These are phyloP conservation scores for Phoeniculus purpureus DNA, from an alignment of 2,797 vertebrate species.

Conservation along the genomic window DNA sequence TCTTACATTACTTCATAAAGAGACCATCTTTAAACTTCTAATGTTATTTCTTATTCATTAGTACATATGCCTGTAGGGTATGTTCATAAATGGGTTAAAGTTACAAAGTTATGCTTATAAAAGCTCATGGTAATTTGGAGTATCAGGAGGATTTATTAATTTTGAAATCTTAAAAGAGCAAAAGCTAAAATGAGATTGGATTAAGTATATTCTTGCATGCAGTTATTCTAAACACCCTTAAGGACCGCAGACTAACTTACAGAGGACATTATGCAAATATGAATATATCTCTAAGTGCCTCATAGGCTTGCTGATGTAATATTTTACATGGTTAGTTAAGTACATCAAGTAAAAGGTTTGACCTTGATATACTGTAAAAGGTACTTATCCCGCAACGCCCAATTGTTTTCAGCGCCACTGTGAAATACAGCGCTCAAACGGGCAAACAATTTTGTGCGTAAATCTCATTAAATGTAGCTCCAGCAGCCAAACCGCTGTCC, in stretches of 20 bases:
- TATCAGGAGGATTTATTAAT: constrained; percentile 98
- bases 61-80: constrained; percentile 98
- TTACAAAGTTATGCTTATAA: constrained; percentile 99
- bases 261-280: constrained; percentile 99
- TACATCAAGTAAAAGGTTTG: constrained; percentile 85
- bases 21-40: constrained; percentile 99
- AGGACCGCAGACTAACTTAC: constrained; percentile 93
- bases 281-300: constrained; percentile 85
- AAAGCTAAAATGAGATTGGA: constrained; percentile 99
- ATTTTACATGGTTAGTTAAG: constrained; percentile 89
- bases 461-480: constrained; percentile 63
- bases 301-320: constrained; percentile 85
- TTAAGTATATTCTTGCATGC: constrained; percentile 99
- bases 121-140: constrained; percentile 97
- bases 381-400: constrained; percentile 81
- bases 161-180: constrained; percentile 96
- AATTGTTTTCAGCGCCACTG: constrained; percentile 73
- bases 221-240: constrained; percentile 98
- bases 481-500: constrained; percentile 62
- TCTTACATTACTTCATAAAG: constrained; percentile 99
- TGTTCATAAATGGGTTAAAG: constrained; percentile 99
- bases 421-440: constrained; percentile 48
- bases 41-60: constrained; percentile 99
- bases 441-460: constrained; percentile 58
- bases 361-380: constrained; percentile 83